Base-by-base conservation (phyloP, 2,888 invertebrate genomes). In the Hartigia nigra region DNA sequence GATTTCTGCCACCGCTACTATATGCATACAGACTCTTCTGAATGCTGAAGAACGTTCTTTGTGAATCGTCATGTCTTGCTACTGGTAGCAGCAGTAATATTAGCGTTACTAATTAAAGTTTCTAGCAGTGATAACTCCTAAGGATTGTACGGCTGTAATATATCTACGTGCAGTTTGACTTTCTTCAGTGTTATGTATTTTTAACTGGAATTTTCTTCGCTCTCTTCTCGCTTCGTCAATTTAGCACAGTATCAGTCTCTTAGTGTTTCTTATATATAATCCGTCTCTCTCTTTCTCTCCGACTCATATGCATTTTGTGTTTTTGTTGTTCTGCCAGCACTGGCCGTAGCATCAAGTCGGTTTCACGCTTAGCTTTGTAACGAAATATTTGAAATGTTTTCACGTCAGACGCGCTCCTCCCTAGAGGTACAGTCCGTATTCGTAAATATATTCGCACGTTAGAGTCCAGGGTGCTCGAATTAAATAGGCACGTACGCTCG, bases 361-460 rank as follows among this genome's bases (percentile, higher is more conserved):
- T 82, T 79, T 79, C 79, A 77, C 80, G 81, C 78, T 79, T 79
- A 78, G 74, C 79, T 82, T 85, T 80, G 81, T 84, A 82, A 83
- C 83, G 82, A 82, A 84, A 84, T 85, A 86, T 84, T 86, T 81
- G 78, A 81, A 82, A 84, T 81, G 79, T 80, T 77, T 82, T 79
- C 74, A 79, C 84, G 80, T 85, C 79, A 78, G 81, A 78, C 39
- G 80, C 75, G 80, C 81, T 74, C 76, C 78, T 78, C 74, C 78
- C 9, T 23, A 55, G 37, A 72, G 35, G 81, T 77, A 81, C 76
- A 76, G 39, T 79, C 70, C 31, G 12, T 12, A 3, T 31, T 32
- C 72, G 72, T 72, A 72, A 72, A 72, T 34, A 31, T 72, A 72
- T 72, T 72, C 72, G 72, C 12, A 72, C 31, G 31, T 72, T 4